These are phyloP conservation scores for Stenurella melanura DNA, from an alignment of 2,888 invertebrate species.

Conservation along the genomic window DNA sequence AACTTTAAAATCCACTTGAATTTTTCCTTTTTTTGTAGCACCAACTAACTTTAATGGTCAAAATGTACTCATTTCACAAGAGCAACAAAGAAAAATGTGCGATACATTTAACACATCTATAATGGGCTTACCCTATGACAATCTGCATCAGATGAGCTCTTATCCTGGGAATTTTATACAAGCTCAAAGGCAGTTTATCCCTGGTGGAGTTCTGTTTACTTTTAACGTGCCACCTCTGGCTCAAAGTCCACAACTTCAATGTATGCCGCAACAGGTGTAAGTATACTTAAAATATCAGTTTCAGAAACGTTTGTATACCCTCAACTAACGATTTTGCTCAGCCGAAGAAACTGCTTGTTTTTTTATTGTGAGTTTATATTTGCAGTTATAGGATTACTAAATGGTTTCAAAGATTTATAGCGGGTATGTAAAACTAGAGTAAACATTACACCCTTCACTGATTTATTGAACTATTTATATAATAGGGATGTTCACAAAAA, in stretches of 20 bases:
- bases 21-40: slow-evolving; percentile 48
- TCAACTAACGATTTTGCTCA: too few relatives aligned
- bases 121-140: slow-evolving; percentile 45
- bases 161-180: slow-evolving; percentile 39
- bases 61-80: slow-evolving; percentile 61
- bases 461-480: too few relatives aligned
- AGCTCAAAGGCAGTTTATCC: slow-evolving; percentile 52
- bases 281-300: slow-evolving; percentile 14
- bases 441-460: too few relatives aligned
- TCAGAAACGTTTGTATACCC: too few relatives aligned
- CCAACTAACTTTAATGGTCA: slow-evolving; percentile 59
- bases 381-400: too few relatives aligned
- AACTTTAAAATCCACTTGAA: slow-evolving; percentile 2
- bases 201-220: slow-evolving; percentile 54
- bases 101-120: slow-evolving; percentile 61
- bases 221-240: slow-evolving; percentile 43
- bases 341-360: too few relatives aligned
- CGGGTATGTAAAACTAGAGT: too few relatives aligned
- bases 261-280: slow-evolving; percentile 36
- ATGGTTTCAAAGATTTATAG: too few relatives aligned
- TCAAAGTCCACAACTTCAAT: neutral
- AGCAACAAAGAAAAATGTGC: slow-evolving; percentile 60
- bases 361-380: too few relatives aligned
- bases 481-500: too few relatives aligned
- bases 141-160: neutral